Evolutionary conservation across 2,113 vertebrate genomes (phyloP).

Genomic region (Emydura subglobosa): DNA sequence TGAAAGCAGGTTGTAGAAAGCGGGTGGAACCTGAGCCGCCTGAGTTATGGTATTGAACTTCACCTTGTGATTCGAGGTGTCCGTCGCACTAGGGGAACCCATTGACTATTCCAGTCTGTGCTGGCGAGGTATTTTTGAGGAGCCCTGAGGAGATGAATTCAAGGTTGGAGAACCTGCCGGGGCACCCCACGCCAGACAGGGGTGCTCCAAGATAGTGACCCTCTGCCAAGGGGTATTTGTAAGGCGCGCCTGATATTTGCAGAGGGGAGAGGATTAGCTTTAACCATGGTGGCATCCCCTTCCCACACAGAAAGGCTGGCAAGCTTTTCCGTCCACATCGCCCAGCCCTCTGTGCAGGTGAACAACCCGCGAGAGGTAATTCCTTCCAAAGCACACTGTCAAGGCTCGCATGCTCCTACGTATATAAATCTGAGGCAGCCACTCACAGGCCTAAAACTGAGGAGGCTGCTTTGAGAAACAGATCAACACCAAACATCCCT

Average conservation of each 20-base stretch:
- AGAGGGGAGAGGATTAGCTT: neutral
- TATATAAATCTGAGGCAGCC: conserved; percentile 23
- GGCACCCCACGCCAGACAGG: neutral
- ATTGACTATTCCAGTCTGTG: neutral
- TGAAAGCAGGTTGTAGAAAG: too few species aligned
- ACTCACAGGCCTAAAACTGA: neutral
- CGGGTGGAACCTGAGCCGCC: neutral
- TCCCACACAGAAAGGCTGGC: neutral
- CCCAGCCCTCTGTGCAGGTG: conserved; percentile 34
- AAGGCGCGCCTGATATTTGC: neutral
- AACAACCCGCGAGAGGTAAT: conserved; percentile 59
- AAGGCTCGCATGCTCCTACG: conserved; percentile 15
- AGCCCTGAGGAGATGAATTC: neutral
- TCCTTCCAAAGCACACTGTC: conserved; percentile 47
- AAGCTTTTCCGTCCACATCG: conserved; percentile 23
- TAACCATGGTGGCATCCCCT: conserved; percentile 36
- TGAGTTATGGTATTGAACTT: neutral
- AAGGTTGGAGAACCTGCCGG: neutral
- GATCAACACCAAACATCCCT: conserved; percentile 4
- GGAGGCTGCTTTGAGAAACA: conserved; percentile 43
- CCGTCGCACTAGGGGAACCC: neutral
- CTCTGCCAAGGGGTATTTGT: neutral
- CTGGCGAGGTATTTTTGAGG: neutral
- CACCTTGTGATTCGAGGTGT: neutral
- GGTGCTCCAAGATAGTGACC: neutral